Conservation (phyloP, 2,888 invertebrate genomes). For the Pristionchus exspectatus region DNA sequence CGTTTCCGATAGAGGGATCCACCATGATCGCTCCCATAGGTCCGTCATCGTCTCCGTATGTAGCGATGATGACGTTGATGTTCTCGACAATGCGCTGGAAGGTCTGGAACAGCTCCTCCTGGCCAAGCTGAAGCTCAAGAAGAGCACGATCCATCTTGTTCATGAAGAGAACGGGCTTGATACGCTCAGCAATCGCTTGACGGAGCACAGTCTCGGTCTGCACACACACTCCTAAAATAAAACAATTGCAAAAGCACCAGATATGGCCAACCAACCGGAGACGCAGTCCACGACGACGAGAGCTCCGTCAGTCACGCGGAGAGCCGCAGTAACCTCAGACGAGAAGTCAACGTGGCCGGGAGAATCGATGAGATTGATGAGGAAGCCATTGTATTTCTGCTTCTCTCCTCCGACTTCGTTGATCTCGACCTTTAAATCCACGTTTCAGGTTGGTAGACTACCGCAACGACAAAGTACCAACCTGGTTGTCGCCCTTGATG, state of each 20-base stretch:
- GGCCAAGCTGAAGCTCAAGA: constrained; percentile 94
- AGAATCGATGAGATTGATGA: constrained; percentile 99
- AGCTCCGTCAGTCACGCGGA: constrained; percentile 99
- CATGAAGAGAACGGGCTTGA: constrained; percentile 99
- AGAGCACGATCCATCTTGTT: constrained; percentile 99
- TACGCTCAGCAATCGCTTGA: constrained; percentile 99
- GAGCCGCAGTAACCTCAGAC: constrained; percentile 94
- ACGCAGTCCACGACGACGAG: constrained; percentile 99
- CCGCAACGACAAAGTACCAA: constrained; percentile 45
- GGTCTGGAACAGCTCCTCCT: constrained; percentile 94
- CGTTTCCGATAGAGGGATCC: constrained; percentile 97
- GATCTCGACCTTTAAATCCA: constrained; percentile 59
- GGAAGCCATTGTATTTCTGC: constrained; percentile 92
- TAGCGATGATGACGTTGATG: constrained; percentile 99
- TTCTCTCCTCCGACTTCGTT: constrained; percentile 82
- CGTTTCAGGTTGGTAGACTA: background rate
- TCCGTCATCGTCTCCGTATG: constrained; percentile 96
- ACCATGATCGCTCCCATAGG: constrained; percentile 99
- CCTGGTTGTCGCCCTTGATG: constrained; percentile 84
- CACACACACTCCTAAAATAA: constrained; percentile 92
- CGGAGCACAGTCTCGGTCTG: constrained; percentile 99
- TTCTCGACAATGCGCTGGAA: constrained; percentile 99
- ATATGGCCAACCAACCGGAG: constrained; percentile 85
- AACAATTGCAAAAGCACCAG: too few relatives aligned
- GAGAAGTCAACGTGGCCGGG: constrained; percentile 99